These are phyloP conservation scores for Acleris cristana DNA, from an alignment of 2,888 invertebrate species.

Conservation along the genomic window DNA sequence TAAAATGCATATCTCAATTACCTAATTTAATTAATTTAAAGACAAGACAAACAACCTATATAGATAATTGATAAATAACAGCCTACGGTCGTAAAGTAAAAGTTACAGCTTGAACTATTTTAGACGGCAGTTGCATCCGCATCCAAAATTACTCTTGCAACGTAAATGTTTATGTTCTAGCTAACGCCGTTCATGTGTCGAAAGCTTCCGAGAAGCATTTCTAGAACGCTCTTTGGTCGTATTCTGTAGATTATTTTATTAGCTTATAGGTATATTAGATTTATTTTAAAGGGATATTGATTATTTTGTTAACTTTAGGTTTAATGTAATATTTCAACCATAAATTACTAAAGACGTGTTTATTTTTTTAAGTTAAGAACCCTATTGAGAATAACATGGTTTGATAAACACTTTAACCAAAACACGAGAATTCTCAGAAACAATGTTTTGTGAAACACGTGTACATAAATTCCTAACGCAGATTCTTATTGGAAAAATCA, in stretches of 20 bases:
- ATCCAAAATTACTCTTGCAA: conserved; percentile 64
- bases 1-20: conserved; percentile 24
- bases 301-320: too few species aligned
- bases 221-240: conserved; percentile 41
- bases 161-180: conserved; percentile 76
- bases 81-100: conserved; percentile 46
- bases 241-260: conserved; percentile 19
- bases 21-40: conserved; percentile 20
- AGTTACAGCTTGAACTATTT: conserved; percentile 58
- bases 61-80: conserved; percentile 37
- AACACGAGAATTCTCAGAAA: neutral
- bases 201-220: conserved; percentile 66
- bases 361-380: conserved; percentile 6
- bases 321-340: too few species aligned
- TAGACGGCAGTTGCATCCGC: conserved; percentile 67
- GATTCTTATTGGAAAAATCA: too few species aligned
- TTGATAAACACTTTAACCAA: conserved; percentile 7
- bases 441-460: neutral
- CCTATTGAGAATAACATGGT: neutral
- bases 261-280: too few species aligned
- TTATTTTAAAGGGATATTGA: too few species aligned
- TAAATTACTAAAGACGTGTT: too few species aligned
- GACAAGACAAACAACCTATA: conserved; percentile 38
- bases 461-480: too few species aligned
- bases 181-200: conserved; percentile 54